phyloP scores from a whole-genome alignment of 2,797 vertebrate genomes.

The Enteromius afrohamiltoni region DNA sequence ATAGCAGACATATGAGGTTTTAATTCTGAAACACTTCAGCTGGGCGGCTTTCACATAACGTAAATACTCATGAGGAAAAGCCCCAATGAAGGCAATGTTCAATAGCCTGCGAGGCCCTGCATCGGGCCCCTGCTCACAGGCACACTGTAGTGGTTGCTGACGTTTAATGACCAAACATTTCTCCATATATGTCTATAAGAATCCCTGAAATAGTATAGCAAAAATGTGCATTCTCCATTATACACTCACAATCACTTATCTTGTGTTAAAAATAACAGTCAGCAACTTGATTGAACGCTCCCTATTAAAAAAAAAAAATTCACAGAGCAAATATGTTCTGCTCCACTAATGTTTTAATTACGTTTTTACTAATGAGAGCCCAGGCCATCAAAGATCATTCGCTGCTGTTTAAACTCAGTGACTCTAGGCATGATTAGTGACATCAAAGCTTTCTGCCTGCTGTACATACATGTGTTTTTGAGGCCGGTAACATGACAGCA shows the following conservation, averaged over 20 bases:
- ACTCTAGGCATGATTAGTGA: conserved; percentile 54
- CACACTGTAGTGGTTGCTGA: conserved; percentile 28
- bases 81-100: conserved; percentile 30
- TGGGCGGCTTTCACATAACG: conserved; percentile 28
- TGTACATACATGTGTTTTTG: conserved; percentile 57
- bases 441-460: conserved; percentile 54
- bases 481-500: conserved; percentile 36
- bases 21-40: conserved; percentile 17
- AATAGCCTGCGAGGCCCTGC: conserved; percentile 12
- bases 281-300: not conserved
- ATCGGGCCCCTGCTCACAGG: not conserved
- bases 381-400: conserved; percentile 52
- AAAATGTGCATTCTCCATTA: not conserved
- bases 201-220: conserved; percentile 25
- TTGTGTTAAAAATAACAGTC: conserved; percentile 6
- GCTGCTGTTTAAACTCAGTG: conserved; percentile 58
- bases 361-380: conserved; percentile 35
- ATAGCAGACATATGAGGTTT: conserved; percentile 23
- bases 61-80: conserved; percentile 13
- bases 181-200: conserved; percentile 3
- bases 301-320: conserved; percentile 26
- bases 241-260: not conserved
- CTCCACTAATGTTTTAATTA: conserved; percentile 41
- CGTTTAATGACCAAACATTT: conserved; percentile 30
- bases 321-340: conserved; percentile 17